phyloP scores from a whole-genome alignment of 2,888 invertebrate genomes.

The Agrochola lota region DNA sequence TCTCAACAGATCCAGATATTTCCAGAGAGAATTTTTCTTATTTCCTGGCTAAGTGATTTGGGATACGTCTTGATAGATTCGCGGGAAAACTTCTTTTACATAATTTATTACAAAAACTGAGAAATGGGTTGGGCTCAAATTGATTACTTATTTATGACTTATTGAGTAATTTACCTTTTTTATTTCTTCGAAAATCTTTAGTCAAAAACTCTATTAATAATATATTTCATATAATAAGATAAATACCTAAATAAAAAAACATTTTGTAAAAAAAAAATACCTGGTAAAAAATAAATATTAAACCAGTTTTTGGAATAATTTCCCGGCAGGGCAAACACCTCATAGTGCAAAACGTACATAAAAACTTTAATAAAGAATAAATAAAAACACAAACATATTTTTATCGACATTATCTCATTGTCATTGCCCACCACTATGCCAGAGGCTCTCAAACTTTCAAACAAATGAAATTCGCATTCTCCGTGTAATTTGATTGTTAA shows the following conservation, averaged over 20 bases:
- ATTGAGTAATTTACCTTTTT: not conserved
- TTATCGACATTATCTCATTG: not conserved
- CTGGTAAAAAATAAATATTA: not conserved
- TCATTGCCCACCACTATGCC: conserved; percentile 23
- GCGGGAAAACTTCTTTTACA: conserved; percentile 29
- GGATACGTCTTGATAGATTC: conserved; percentile 36
- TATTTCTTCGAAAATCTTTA: not conserved
- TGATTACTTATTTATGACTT: conserved; percentile 12
- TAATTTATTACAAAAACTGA: conserved; percentile 30
- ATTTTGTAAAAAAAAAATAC: not conserved
- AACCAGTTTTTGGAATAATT: not conserved
- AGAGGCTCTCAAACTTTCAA: conserved; percentile 48
- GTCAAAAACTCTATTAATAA: not conserved
- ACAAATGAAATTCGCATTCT: conserved; percentile 49
- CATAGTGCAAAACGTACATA: not conserved
- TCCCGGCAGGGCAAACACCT: not conserved
- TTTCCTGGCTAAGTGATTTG: conserved; percentile 37
- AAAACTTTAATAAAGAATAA: not conserved
- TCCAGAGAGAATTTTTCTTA: conserved; percentile 18
- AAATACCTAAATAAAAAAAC: not conserved
- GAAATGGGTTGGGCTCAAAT: not conserved
- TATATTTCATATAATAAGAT: not conserved
- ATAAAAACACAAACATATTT: not conserved
- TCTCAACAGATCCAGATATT: conserved; percentile 17
- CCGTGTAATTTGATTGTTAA: conserved; percentile 60